Conservation (phyloP, 2,113 vertebrate genomes). For the Crotalus helleri region DNA sequence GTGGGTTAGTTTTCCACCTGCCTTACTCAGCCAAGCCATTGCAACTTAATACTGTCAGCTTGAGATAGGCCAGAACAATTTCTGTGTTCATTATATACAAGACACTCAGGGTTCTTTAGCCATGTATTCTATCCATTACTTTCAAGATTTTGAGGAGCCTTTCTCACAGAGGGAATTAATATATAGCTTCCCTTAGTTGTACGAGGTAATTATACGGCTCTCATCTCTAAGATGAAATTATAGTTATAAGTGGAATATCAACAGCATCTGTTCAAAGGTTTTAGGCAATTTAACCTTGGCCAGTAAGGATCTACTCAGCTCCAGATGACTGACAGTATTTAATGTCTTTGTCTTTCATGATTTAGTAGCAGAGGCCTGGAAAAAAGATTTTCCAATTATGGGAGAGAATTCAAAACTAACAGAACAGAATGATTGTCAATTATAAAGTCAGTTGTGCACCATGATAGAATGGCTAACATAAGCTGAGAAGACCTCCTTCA, state of each 20-base stretch:
- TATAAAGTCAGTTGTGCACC: constrained; percentile 2
- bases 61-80: not conserved
- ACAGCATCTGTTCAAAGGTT: constrained; percentile 53
- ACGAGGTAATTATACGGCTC: not conserved
- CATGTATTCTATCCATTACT: not conserved
- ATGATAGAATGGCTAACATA: constrained; percentile 21
- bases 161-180: not conserved
- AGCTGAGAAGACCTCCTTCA: not conserved
- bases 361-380: constrained; percentile 12
- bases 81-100: not conserved
- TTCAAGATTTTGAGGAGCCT: not conserved
- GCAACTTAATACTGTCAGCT: not conserved
- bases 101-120: not conserved
- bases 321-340: constrained; percentile 49
- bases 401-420: constrained; percentile 42
- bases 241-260: constrained; percentile 60
- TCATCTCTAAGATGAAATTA: constrained; percentile 47
- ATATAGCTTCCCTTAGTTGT: not conserved
- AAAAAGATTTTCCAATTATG: constrained; percentile 48
- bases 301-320: constrained; percentile 35
- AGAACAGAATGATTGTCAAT: constrained; percentile 33
- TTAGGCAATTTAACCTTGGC: constrained; percentile 48
- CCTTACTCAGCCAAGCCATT: not conserved
- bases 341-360: constrained; percentile 56
- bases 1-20: not conserved